Conservation (phyloP, 2,888 invertebrate genomes). For the Drosophila leonis region DNA sequence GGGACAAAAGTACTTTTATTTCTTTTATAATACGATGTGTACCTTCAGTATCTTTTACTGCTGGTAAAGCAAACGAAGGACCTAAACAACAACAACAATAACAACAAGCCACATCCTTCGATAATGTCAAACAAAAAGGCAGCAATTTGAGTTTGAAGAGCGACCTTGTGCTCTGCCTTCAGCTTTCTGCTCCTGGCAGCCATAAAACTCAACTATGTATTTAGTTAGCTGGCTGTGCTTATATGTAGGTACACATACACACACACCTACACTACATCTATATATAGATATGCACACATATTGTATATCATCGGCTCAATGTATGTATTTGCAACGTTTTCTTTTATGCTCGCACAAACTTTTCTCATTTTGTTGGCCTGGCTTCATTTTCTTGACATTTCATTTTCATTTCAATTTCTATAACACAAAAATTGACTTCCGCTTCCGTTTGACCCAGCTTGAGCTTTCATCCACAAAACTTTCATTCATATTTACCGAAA, state of each 20-base stretch:
- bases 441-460: slow-evolving; percentile 64
- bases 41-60: slow-evolving; percentile 45
- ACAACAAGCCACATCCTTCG: slow-evolving; percentile 50
- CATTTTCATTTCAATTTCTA: slow-evolving; percentile 74
- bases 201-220: slow-evolving; percentile 49
- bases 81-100: slow-evolving; percentile 29
- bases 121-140: slow-evolving; percentile 75
- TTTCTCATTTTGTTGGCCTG: slow-evolving; percentile 67
- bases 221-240: slow-evolving; percentile 3
- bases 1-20: slow-evolving; percentile 62
- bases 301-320: slow-evolving; percentile 39
- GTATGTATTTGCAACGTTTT: slow-evolving; percentile 72
- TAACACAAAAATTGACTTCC: slow-evolving; percentile 67
- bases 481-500: slow-evolving; percentile 33
- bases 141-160: slow-evolving; percentile 72
- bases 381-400: slow-evolving; percentile 51
- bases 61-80: slow-evolving; percentile 33
- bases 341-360: slow-evolving; percentile 60
- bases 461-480: slow-evolving; percentile 42
- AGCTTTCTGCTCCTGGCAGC: slow-evolving; percentile 32
- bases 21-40: slow-evolving; percentile 53
- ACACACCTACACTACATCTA: background rate
- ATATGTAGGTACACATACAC: slow-evolving; percentile 1
- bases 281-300: slow-evolving; percentile 15
- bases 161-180: slow-evolving; percentile 59